Percentiles rank a stretch among this genome's conserved stretches.
These are phyloP conservation scores for Agrotis clavis DNA, from an alignment of 2,888 invertebrate genomes.

Conservation along the genomic window DNA sequence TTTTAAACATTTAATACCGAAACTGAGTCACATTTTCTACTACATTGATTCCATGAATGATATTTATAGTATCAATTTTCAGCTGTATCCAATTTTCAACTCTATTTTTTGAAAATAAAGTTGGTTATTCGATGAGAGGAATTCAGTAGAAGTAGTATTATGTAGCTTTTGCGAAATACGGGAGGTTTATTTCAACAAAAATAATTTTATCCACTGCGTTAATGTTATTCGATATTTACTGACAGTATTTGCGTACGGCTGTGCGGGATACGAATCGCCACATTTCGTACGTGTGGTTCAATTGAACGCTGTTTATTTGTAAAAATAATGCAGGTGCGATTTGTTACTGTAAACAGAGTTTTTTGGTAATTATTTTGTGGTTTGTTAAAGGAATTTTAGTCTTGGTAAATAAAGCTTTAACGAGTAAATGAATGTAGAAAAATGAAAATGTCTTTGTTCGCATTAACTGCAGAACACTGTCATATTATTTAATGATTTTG, in stretches of 20 bases:
- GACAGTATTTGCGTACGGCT: conserved; percentile 58
- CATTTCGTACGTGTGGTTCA: conserved; percentile 55
- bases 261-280: conserved; percentile 57
- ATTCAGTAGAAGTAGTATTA: conserved; percentile 20
- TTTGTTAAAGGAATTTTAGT: neutral
- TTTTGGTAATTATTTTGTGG: neutral
- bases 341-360: neutral
- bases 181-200: conserved; percentile 63
- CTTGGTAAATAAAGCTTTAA: no score
- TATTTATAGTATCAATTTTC: conserved; percentile 41
- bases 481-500: no score
- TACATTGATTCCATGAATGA: conserved; percentile 61
- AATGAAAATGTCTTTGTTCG: no score
- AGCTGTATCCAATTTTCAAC: conserved; percentile 10
- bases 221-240: conserved; percentile 60
- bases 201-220: conserved; percentile 63
- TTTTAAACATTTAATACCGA: conserved; percentile 42
- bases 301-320: conserved; percentile 51
- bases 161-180: conserved; percentile 44
- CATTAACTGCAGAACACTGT: no score
- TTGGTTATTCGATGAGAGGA: conserved; percentile 7
- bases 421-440: no score
- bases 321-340: conserved; percentile 48
- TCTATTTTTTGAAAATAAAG: neutral
- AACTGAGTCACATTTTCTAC: conserved; percentile 62